Evolutionary conservation across 2,888 invertebrate genomes (phyloP).

Genomic region (Hyppa rectilinea): DNA sequence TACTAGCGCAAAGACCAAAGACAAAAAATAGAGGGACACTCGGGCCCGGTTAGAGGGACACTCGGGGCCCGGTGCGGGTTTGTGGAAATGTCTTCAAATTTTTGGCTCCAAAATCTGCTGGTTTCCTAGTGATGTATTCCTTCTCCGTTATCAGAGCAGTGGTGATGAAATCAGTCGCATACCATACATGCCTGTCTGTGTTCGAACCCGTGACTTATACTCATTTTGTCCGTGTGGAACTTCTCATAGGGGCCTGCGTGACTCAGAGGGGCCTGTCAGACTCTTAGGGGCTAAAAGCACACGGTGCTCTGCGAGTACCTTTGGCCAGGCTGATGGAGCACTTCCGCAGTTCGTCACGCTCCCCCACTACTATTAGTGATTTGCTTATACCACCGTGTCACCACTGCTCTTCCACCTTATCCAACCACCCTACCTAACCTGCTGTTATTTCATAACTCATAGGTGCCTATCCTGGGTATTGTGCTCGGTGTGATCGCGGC

Average conservation of each 20-base stretch:
- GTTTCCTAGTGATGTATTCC: background rate
- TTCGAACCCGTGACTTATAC: background rate
- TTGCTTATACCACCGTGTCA: background rate
- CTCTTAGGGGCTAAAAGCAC: background rate
- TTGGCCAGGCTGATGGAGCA: background rate
- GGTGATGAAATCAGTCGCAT: background rate
- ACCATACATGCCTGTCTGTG: background rate
- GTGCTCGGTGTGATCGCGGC: conserved; percentile 99
- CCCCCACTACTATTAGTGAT: background rate
- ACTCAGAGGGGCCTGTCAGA: background rate
- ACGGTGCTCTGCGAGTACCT: background rate
- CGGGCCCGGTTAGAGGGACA: background rate
- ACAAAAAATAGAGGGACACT: background rate
- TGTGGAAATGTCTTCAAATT: background rate
- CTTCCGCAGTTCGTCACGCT: background rate
- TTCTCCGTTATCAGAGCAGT: background rate
- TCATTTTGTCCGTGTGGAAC: background rate
- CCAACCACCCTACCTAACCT: conserved; percentile 7
- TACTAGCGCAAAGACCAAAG: background rate
- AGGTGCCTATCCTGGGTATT: conserved; percentile 95
- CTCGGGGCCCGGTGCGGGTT: background rate
- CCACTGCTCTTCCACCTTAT: background rate
- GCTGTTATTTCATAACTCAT: conserved; percentile 33
- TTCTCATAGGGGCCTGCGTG: background rate
- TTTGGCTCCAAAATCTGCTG: background rate